Base-by-base conservation (phyloP, 2,113 vertebrate species). In the Carassius auratus region DNA sequence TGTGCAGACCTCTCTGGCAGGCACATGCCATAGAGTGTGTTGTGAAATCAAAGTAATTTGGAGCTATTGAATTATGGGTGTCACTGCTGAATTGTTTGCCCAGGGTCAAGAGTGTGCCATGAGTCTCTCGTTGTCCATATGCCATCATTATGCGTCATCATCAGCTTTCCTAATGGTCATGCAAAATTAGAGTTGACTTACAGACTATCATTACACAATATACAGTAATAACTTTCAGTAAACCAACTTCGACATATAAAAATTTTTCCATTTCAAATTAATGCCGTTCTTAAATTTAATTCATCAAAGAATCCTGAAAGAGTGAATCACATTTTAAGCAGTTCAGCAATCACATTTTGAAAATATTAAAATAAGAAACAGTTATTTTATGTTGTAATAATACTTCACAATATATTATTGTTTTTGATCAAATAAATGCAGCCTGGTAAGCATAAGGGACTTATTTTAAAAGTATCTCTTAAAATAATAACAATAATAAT, bases 71-170 rank as follows among this genome's bases (percentile, higher is more conserved):
- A 45, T 57, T 62, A 23, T 75, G 75, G 81, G 66, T 81, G 84
- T 30, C 84, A 77, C 75, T 84, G 62, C 30, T 84, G 50, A 77
- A 86, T 64, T 87, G 87, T 85, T 85, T 89, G 83, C 77, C 81
- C 85, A 90, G 89, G 87, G 83, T 88, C 88, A 87, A 48, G 82
- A 77, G 57, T 21, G 68, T 21, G 87, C 80, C 76, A 80, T 57
- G 79, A 33, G 71, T 66, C 79, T 86, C 87, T 86, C 87, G 82
- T 79, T 86, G 66, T 68, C 90, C 90, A 91, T 90, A 90, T 91
- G 90, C 85, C 86, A 48, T 48, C 45, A 48, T 48, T 2, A 50
- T 80, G 75, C 68, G 36, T 66, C 75, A 1, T 38, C 50, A 68
- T 84, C 73, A 62, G 71, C 64, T 83, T 88, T 86, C 75, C 84